These are phyloP conservation scores for Microcebus jonahi DNA, from an alignment of 2,113 vertebrate species.

Conservation along the genomic window DNA sequence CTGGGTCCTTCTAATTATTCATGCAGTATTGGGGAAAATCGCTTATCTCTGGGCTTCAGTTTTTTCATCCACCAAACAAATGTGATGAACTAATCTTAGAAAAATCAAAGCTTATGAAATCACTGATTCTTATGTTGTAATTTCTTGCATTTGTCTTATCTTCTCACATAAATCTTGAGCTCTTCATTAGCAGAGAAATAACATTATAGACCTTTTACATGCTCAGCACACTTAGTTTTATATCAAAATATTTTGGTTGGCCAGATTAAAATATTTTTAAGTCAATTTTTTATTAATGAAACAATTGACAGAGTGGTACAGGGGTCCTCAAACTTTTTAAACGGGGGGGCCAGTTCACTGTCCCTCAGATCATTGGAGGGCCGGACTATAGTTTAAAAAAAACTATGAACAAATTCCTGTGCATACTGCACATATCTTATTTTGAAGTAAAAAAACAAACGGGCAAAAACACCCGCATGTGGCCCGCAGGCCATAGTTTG, in stretches of 20 bases:
- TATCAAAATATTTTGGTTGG: neutral
- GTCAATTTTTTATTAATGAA: constrained; percentile 10
- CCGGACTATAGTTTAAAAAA: too few relatives aligned
- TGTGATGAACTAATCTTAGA: neutral
- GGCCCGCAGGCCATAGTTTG: too few relatives aligned
- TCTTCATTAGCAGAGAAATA: constrained; percentile 13
- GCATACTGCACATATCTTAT: too few relatives aligned
- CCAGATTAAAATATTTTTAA: constrained; percentile 1
- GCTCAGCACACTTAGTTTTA: neutral
- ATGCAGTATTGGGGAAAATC: neutral
- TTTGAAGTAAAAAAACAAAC: too few relatives aligned
- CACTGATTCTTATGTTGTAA: neutral
- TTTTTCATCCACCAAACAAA: neutral
- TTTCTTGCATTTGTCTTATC: neutral
- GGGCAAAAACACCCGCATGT: too few relatives aligned
- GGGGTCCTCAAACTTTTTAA: too few relatives aligned
- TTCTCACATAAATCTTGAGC: neutral
- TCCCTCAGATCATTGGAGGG: too few relatives aligned
- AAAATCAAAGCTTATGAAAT: constrained; percentile 5
- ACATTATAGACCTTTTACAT: neutral
- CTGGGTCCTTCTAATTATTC: neutral
- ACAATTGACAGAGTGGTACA: neutral
- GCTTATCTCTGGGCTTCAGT: neutral
- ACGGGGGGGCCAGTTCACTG: too few relatives aligned
- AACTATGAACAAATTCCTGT: too few relatives aligned